Conservation (phyloP, 2,888 invertebrate genomes). For the Nezara viridula region DNA sequence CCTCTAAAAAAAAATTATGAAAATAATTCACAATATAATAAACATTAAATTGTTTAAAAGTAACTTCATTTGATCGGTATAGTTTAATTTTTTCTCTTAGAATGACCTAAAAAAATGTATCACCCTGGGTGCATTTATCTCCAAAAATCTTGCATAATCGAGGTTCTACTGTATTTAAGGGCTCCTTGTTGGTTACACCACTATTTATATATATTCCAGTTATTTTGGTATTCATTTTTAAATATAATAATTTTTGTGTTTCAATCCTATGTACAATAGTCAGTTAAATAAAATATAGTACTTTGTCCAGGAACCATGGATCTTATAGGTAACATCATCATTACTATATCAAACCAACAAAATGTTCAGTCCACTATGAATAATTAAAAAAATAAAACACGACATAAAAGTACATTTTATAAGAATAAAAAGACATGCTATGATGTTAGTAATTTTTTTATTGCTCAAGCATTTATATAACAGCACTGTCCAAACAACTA, state of each 20-base stretch:
- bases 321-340: background rate
- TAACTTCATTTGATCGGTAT: too few relatives aligned
- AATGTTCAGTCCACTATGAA: background rate
- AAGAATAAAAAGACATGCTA: background rate
- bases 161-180: background rate
- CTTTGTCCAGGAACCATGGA: background rate
- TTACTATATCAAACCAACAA: background rate
- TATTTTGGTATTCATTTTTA: background rate
- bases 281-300: background rate
- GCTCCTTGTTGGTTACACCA: background rate
- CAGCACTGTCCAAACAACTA: background rate
- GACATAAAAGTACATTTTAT: background rate
- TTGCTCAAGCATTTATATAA: constrained; percentile 19
- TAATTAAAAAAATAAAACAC: background rate
- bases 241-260: background rate
- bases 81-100: too few relatives aligned
- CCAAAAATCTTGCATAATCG: background rate
- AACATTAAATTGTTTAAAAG: too few relatives aligned
- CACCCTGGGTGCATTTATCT: background rate
- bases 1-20: too few relatives aligned
- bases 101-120: background rate
- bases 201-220: background rate
- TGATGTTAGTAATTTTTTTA: background rate
- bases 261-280: background rate
- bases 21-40: too few relatives aligned